These are phyloP conservation scores for Telmatochromis brichardi DNA, from an alignment of 2,113 vertebrate species.

Conservation along the genomic window DNA sequence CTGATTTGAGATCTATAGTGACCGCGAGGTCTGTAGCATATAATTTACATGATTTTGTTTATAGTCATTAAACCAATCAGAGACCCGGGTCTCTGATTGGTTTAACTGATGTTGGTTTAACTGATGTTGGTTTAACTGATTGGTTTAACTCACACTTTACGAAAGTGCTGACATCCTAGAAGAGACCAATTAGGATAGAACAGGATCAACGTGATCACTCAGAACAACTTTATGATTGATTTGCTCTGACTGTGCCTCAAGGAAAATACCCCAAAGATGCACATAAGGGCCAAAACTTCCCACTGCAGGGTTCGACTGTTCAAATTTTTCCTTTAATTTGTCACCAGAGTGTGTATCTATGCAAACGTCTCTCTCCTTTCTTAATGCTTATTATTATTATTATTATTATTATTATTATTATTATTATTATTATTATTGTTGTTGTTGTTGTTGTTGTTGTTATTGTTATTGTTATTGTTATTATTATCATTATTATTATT, in stretches of 20 bases:
- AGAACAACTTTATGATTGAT: background rate
- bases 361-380: background rate
- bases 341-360: background rate
- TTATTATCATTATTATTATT: fast-evolving
- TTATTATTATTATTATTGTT: background rate
- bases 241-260: background rate
- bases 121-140: background rate
- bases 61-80: background rate
- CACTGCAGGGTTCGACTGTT: background rate
- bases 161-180: background rate
- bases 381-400: background rate
- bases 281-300: background rate
- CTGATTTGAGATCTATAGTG: background rate
- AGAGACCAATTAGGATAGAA: background rate
- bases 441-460: fast-evolving
- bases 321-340: background rate
- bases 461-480: fast-evolving
- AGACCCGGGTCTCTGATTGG: background rate
- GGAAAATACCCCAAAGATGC: background rate
- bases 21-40: background rate
- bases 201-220: background rate
- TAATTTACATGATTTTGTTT: background rate
- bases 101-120: background rate
- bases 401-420: fast-evolving
- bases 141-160: background rate